Base-by-base conservation (phyloP, 2,113 vertebrate genomes). In the Tonatia bakeri region DNA sequence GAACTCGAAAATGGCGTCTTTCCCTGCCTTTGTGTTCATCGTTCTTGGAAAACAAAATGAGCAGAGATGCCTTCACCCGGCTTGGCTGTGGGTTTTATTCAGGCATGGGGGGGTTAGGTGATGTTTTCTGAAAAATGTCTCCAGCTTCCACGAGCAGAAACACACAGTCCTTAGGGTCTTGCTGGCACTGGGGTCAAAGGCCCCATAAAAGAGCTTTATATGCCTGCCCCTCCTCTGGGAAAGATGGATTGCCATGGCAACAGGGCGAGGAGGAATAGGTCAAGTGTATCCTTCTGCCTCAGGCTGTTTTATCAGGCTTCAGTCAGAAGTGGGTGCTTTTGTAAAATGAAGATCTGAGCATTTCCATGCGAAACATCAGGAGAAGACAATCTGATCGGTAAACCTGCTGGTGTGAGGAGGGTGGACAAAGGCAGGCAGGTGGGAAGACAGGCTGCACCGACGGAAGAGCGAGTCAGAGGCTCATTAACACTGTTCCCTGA, bases 231-330 rank as follows among this genome's bases (percentile, higher is more conserved):
- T 93, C 80, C 93, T 95, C 87, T 72, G 77, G 92, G 94, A 26
- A 95, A 96, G 96, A 97, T 92, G 19, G 97, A 97, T 95, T 94
- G 47, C 93, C 67, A 97, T 98, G 94, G 83, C 96, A 98, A 98
- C 98, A 94, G 82, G 91, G 38, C 70, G 83, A 86, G 87, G 94
- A 98, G 96, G 96, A 98, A 95, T 87, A 98, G 93, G 96, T 96
- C 97, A 97, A 92, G 90, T 97, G 98, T 97, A 89, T 96, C 95
- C 95, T 95, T 97, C 33, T 96, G 95, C 87, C 75, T 97, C 0
- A 0, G 92, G 73, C 50, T 96, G 97, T 95, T 96, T 97, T 97
- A 79, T 97, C 97, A 95, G 36, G 5, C 83, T 98, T 97, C 33
- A 65, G 76, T 96, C 96, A 88, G 93, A 97, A 97, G 93, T 86